Percentiles rank a stretch among this genome's conserved stretches.
These are phyloP conservation scores for Scaptomyza flava DNA, from an alignment of 2,888 invertebrate species.

Conservation along the genomic window DNA sequence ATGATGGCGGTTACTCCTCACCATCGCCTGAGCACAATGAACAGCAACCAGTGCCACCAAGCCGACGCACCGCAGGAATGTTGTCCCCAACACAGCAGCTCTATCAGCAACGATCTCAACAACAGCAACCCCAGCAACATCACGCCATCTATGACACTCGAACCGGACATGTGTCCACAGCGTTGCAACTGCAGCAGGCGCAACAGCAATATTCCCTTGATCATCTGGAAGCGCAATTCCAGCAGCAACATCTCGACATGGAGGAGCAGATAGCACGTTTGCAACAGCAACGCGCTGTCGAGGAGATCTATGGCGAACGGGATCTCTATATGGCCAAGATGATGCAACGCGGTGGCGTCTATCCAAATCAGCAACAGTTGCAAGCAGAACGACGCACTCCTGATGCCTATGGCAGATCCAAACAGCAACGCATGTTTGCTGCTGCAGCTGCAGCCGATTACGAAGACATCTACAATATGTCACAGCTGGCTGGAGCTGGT, in stretches of 20 bases:
- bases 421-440: slow-evolving; percentile 84
- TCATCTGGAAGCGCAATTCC: slow-evolving; percentile 78
- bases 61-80: slow-evolving; percentile 69
- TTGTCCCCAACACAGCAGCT: slow-evolving; percentile 82
- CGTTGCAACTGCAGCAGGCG: slow-evolving; percentile 80
- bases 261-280: slow-evolving; percentile 77
- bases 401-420: slow-evolving; percentile 91
- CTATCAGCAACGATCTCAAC: slow-evolving; percentile 81
- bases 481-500: slow-evolving; percentile 69
- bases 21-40: slow-evolving; percentile 88
- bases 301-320: slow-evolving; percentile 83
- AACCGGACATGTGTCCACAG: slow-evolving; percentile 84
- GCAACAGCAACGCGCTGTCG: slow-evolving; percentile 76
- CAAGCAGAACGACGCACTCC: slow-evolving; percentile 90
- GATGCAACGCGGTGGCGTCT: slow-evolving; percentile 81
- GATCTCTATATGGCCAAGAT: slow-evolving; percentile 84
- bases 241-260: slow-evolving; percentile 81
- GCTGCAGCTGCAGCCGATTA: slow-evolving; percentile 86
- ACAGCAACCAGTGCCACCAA: slow-evolving; percentile 68
- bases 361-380: slow-evolving; percentile 69
- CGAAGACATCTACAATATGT: slow-evolving; percentile 89
- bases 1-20: slow-evolving; percentile 90
- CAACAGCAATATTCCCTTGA: slow-evolving; percentile 79
- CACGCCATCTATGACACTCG: slow-evolving; percentile 86
- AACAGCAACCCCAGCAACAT: slow-evolving; percentile 84